phyloP scores from a whole-genome alignment of 2,797 vertebrate genomes.

The Anguilla obscura region DNA sequence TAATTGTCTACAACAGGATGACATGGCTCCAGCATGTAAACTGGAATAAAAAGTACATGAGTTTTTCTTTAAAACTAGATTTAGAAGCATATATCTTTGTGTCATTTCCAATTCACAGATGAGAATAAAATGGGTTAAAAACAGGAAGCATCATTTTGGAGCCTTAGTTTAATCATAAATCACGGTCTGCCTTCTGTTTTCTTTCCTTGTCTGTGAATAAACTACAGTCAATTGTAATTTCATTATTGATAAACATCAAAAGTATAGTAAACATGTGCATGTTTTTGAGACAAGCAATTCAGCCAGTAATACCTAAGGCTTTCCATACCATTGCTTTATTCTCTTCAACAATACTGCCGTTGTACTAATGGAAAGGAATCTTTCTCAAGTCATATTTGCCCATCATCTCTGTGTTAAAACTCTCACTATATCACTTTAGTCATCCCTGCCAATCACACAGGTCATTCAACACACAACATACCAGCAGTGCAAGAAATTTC shows the following conservation, averaged over 20 bases:
- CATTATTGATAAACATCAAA: constrained; percentile 6
- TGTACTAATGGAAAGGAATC: not conserved
- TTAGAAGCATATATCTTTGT: constrained; percentile 20
- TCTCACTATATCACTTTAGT: constrained; percentile 12
- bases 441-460: not conserved
- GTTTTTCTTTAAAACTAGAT: constrained; percentile 44
- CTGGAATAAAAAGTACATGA: constrained; percentile 51
- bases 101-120: constrained; percentile 29
- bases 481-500: constrained; percentile 32
- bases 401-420: not conserved
- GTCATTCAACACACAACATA: constrained; percentile 36
- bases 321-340: constrained; percentile 3
- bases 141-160: constrained; percentile 23
- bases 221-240: constrained; percentile 25
- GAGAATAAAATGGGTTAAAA: constrained; percentile 30
- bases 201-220: not conserved
- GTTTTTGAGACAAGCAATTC: constrained; percentile 1
- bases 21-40: constrained; percentile 40
- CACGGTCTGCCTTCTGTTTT: constrained; percentile 20
- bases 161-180: constrained; percentile 31
- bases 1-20: constrained; percentile 32
- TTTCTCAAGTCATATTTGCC: constrained; percentile 13
- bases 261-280: constrained; percentile 4
- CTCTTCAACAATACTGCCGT: not conserved
- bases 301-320: not conserved